A percentile compares a stretch with the other conserved stretches of the same genome.
These are phyloP conservation scores for Scolopax rusticola DNA, from an alignment of 2,797 vertebrate species.

Conservation along the genomic window DNA sequence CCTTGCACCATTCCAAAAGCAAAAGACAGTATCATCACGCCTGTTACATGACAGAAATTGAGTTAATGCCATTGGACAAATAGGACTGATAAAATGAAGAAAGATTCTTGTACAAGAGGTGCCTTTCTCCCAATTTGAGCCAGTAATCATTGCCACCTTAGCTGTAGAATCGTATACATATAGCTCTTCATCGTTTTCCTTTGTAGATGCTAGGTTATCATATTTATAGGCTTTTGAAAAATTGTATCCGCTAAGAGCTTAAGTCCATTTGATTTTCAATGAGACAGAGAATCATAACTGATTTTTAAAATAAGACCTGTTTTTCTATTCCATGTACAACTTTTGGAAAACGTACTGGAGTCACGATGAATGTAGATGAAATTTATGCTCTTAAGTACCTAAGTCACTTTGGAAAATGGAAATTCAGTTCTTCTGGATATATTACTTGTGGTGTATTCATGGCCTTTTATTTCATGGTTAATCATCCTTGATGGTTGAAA, in stretches of 20 bases:
- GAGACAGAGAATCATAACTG: neutral
- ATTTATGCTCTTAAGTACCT: neutral
- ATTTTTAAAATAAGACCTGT: neutral
- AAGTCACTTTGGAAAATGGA: neutral
- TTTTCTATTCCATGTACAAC: neutral
- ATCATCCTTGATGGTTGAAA: neutral
- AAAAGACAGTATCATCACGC: neutral
- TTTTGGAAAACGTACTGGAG: neutral
- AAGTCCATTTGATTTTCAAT: neutral
- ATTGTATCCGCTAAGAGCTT: neutral
- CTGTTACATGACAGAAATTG: neutral
- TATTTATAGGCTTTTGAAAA: neutral
- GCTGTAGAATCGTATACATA: neutral
- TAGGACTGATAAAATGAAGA: neutral
- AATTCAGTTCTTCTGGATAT: neutral
- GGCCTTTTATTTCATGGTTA: conserved; percentile 6
- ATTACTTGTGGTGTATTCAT: neutral
- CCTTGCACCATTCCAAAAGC: neutral
- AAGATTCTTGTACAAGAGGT: neutral
- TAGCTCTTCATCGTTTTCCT: neutral
- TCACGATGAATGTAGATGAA: neutral
- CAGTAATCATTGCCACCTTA: neutral
- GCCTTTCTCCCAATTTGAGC: neutral
- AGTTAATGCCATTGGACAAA: neutral
- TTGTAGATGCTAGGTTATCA: neutral